Evolutionary conservation across 2,888 invertebrate species (phyloP).

Genomic region (Synanthedon andrenaeformis): DNA sequence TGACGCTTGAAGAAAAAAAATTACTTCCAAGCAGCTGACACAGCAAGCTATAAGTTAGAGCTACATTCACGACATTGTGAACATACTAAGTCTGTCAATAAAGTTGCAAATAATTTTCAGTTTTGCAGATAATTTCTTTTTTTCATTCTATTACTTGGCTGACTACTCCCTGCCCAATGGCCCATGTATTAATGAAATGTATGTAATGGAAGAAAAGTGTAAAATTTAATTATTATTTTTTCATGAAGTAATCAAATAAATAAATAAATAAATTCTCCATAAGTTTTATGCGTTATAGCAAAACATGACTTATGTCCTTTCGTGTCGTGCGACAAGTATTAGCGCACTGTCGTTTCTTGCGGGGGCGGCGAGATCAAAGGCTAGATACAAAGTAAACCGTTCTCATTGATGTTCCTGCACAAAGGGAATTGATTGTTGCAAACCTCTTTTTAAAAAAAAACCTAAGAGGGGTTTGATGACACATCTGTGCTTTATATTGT

Average conservation of each 20-base stretch:
- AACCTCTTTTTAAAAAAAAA: constrained; percentile 52
- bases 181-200: too few relatives aligned
- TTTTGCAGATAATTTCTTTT: too few relatives aligned
- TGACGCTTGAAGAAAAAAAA: too few relatives aligned
- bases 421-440: constrained; percentile 70
- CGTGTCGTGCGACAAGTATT: constrained; percentile 40
- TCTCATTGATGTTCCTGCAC: constrained; percentile 66
- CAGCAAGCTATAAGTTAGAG: too few relatives aligned
- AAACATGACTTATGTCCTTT: not conserved
- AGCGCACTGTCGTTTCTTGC: constrained; percentile 67
- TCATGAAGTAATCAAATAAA: not conserved
- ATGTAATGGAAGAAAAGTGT: too few relatives aligned
- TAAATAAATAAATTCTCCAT: not conserved
- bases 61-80: too few relatives aligned
- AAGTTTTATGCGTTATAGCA: not conserved
- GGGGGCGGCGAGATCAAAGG: constrained; percentile 69
- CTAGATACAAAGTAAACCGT: constrained; percentile 65
- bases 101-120: too few relatives aligned
- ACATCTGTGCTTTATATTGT: constrained; percentile 30
- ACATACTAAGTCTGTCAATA: too few relatives aligned
- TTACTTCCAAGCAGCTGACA: too few relatives aligned
- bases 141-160: too few relatives aligned
- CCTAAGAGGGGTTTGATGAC: constrained; percentile 47
- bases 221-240: too few relatives aligned
- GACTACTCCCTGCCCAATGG: too few relatives aligned